Evolutionary conservation across 2,113 vertebrate genomes (phyloP).

Genomic region (Silurus asotus): DNA sequence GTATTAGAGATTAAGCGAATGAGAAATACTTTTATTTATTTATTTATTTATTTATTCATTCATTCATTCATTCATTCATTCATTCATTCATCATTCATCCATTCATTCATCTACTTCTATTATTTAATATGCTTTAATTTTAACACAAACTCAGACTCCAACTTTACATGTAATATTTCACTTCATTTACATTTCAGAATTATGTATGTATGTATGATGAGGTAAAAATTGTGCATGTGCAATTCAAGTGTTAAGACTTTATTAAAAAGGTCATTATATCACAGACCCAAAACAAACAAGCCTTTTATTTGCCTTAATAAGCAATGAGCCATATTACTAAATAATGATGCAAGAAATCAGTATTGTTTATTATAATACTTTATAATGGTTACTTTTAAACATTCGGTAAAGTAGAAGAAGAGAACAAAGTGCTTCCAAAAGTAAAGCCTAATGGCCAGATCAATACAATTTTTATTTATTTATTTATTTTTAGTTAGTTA

Average conservation of each 20-base stretch:
- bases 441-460: neutral
- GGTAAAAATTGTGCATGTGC: slow-evolving; percentile 33
- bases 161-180: neutral
- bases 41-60: too few relatives aligned
- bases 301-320: neutral
- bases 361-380: neutral
- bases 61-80: too few relatives aligned
- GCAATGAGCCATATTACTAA: too few relatives aligned
- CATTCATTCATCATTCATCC: too few relatives aligned
- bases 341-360: neutral
- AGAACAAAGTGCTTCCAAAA: neutral
- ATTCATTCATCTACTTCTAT: too few relatives aligned
- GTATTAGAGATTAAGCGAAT: neutral
- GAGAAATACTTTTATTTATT: neutral
- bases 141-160: neutral
- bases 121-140: neutral
- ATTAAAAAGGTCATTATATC: slow-evolving; percentile 45
- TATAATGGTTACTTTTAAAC: neutral
- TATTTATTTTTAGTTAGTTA: too few relatives aligned
- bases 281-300: neutral
- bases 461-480: neutral
- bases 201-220: neutral
- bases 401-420: neutral
- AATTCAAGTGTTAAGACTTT: slow-evolving; percentile 45
- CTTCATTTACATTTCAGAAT: slow-evolving; percentile 6